Conservation (phyloP, 2,888 invertebrate species). For the Maniola hyperantus region DNA sequence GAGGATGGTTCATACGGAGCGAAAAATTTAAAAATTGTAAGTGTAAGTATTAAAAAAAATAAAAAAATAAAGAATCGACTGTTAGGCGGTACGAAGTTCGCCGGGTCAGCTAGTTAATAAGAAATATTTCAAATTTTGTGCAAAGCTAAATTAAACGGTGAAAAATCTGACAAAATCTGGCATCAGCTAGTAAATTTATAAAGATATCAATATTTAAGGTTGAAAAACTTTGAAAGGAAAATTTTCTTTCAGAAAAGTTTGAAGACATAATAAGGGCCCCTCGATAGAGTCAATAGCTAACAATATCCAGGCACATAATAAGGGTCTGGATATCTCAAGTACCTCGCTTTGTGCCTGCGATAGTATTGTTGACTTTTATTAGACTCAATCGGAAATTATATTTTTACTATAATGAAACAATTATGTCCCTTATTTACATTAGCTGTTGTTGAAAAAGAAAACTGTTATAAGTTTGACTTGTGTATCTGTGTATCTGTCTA, state of each 20-base stretch:
- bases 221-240: neutral
- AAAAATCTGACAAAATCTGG: neutral
- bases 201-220: neutral
- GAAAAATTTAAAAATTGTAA: no score
- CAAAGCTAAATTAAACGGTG: neutral
- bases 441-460: no score
- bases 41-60: no score
- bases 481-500: no score
- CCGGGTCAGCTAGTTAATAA: no score
- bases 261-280: conserved; percentile 7
- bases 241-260: conserved; percentile 10
- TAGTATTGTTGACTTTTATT: neutral
- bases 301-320: neutral
- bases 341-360: neutral
- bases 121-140: no score
- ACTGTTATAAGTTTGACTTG: no score
- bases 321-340: neutral
- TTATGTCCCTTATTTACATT: neutral
- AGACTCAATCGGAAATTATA: neutral
- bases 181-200: no score
- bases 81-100: no score
- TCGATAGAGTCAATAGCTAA: neutral
- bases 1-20: no score
- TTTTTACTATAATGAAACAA: neutral
- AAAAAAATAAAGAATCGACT: neutral